These are phyloP conservation scores for Equus quagga DNA, from an alignment of 2,113 vertebrate genomes.

Conservation along the genomic window DNA sequence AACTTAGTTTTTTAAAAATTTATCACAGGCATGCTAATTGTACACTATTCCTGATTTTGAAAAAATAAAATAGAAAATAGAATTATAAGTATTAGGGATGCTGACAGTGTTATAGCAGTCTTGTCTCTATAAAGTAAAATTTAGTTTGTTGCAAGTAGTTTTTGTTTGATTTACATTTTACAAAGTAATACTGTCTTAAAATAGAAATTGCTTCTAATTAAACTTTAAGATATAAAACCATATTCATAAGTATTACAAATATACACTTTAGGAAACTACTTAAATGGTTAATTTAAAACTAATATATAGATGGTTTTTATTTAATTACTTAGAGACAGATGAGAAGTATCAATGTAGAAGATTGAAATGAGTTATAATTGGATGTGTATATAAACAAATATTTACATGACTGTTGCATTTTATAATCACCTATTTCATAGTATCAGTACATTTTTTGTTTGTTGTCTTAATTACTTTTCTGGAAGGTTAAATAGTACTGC, in stretches of 20 bases:
- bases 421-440: background rate
- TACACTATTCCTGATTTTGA: background rate
- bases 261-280: background rate
- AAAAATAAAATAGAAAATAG: background rate
- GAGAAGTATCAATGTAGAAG: background rate
- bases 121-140: background rate
- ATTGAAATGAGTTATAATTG: background rate
- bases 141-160: background rate
- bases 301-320: background rate
- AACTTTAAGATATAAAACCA: background rate
- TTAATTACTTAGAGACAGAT: background rate
- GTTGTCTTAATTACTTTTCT: background rate
- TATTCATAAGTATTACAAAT: background rate
- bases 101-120: background rate
- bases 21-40: background rate
- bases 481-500: background rate
- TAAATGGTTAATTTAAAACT: background rate
- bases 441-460: background rate
- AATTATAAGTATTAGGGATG: background rate
- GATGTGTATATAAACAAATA: background rate
- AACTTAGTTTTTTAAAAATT: constrained; percentile 24
- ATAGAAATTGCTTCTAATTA: background rate
- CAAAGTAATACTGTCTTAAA: background rate
- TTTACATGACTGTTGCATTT: background rate
- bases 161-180: background rate